Percentiles rank a stretch among this genome's conserved stretches.
These are phyloP conservation scores for Barnardius zonarius DNA, from an alignment of 2,113 vertebrate species.

Conservation along the genomic window DNA sequence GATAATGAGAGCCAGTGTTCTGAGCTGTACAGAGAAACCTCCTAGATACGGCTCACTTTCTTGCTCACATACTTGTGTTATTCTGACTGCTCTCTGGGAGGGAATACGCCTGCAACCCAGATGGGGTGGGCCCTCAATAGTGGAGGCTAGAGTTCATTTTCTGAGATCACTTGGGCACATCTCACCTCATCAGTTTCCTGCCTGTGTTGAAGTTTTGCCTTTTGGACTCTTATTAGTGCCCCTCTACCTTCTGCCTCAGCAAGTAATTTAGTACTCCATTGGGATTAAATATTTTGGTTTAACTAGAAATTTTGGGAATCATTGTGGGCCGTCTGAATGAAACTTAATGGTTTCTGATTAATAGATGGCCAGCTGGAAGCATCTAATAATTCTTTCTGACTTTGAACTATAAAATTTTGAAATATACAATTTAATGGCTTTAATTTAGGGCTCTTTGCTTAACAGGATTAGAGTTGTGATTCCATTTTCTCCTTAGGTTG, in stretches of 20 bases:
- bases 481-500: neutral
- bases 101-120: neutral
- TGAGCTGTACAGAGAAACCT: neutral
- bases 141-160: neutral
- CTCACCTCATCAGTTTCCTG: neutral
- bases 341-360: neutral
- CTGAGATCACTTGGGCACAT: neutral
- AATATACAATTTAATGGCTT: neutral
- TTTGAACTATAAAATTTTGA: neutral
- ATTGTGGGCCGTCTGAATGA: neutral
- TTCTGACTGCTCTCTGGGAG: neutral
- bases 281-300: neutral
- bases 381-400: neutral
- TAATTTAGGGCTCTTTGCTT: neutral
- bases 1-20: neutral
- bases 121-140: neutral
- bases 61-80: neutral
- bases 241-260: neutral
- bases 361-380: neutral
- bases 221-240: neutral
- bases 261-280: neutral
- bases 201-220: neutral
- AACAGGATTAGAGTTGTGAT: neutral
- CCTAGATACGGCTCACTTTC: neutral
- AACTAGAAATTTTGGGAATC: neutral